A percentile compares a stretch with the other conserved stretches of the same genome.
These are phyloP conservation scores for Volucella zonaria DNA, from an alignment of 2,888 invertebrate species.

Conservation along the genomic window DNA sequence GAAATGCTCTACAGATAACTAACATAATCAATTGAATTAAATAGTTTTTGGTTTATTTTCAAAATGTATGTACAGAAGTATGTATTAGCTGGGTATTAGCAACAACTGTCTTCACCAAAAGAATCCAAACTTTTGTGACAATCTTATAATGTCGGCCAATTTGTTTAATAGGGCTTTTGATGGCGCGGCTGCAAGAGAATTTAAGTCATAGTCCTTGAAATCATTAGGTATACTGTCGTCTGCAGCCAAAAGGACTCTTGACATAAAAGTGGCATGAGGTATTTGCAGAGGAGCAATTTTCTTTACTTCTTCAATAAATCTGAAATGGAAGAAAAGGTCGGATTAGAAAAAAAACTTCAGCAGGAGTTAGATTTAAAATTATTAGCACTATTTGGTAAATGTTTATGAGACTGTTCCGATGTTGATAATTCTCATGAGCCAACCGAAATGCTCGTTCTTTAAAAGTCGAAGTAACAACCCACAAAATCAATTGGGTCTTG, in stretches of 20 bases:
- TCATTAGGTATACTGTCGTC: conserved; percentile 82
- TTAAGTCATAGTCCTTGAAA: conserved; percentile 82
- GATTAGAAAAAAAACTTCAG: neutral
- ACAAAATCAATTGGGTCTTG: too few species aligned
- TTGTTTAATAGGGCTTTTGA: conserved; percentile 36
- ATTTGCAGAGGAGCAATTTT: conserved; percentile 82
- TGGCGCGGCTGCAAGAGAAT: conserved; percentile 71
- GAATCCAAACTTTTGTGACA: conserved; percentile 78
- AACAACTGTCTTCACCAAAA: conserved; percentile 70
- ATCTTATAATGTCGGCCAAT: conserved; percentile 75
- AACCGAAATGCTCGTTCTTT: too few species aligned
- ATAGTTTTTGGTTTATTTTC: neutral
- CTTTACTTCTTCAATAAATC: conserved; percentile 82
- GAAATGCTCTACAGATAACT: too few species aligned
- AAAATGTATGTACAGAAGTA: neutral
- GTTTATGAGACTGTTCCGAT: too few species aligned
- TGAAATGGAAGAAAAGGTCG: conserved; percentile 69
- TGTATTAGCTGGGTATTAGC: neutral
- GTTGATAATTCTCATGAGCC: too few species aligned
- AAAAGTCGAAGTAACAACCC: too few species aligned
- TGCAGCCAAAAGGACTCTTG: conserved; percentile 83
- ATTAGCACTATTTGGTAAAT: too few species aligned
- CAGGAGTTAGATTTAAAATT: neutral
- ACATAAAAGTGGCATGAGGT: conserved; percentile 83
- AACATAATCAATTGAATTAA: too few species aligned